Evolutionary conservation across 2,113 vertebrate genomes (phyloP), one percentile per base, ranked within the genome.

Genomic region (Aix galericulata): DNA sequence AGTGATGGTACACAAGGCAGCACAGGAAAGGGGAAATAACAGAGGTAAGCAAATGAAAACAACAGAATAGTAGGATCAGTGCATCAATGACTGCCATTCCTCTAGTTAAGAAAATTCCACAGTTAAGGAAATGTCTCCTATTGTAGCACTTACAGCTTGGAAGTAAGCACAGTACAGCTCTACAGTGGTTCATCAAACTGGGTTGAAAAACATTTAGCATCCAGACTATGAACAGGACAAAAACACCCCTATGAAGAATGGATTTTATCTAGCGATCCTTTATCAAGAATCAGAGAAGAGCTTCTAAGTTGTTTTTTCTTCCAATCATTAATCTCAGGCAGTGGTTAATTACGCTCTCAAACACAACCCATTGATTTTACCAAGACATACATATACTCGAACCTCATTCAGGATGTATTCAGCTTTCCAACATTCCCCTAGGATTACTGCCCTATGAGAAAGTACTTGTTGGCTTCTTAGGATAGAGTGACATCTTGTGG

Each of bases 401-500:
- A 40, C 44, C 38, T 40, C 42, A 9, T 0, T 18, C 17, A 12
- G 55, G 38, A 31, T 22, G 27, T 20, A n/a, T 10, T 59, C 52
- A n/a, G 26, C 40, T 68, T 63, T 46, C 74, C 60, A 71, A 8
- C 31, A 15, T 25, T 78, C 38, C 69, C 66, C 13, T 3, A 80
- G 73, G 89, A 91, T 36, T 68, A 17, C 31, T 84, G 74, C 71
- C 89, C 89, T 88, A 6, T 4, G 26, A 44, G 40, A 79, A 82
- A 89, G 56, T 32, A 56, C 80, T 89, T 89, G 91, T 62, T 60
- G 85, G 63, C 94, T 97, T 95, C 95, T 97, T 96, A 86, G 94
- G 93, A 88, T 64, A 97, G 50, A 97, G 96, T 98, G 97, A 98
- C 97, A 97, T 97, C 97, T 97, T 97, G 97, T 98, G 97, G 97